These are phyloP conservation scores for Actinostola sp. DNA, from an alignment of 92 coral and sea anemone genomes.

Conservation along the genomic window DNA sequence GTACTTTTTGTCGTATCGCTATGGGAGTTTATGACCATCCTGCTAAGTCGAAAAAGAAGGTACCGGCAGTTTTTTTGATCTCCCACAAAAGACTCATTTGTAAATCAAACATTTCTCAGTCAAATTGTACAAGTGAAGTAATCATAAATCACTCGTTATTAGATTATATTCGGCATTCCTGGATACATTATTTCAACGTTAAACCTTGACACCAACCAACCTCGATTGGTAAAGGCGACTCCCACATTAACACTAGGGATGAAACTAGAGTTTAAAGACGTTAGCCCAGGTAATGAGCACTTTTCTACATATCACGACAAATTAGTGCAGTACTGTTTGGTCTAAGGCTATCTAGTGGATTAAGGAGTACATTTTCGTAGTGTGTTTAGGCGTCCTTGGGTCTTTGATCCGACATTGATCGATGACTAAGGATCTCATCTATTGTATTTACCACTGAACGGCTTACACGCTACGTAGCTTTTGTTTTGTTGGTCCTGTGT, in stretches of 20 bases:
- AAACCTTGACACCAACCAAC: not conserved
- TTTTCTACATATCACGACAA: not conserved
- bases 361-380: not conserved
- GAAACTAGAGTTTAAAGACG: not conserved
- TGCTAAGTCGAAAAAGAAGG: too few relatives aligned
- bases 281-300: not conserved
- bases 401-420: conserved; percentile 23
- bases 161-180: conserved; percentile 14
- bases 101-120: not conserved
- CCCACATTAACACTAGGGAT: not conserved
- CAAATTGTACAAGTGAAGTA: conserved; percentile 2
- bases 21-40: too few relatives aligned
- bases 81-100: too few relatives aligned
- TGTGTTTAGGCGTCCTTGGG: conserved; percentile 9
- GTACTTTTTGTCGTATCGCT: too few relatives aligned
- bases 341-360: not conserved
- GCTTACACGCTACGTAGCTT: not conserved
- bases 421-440: conserved; percentile 1
- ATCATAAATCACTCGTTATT: conserved; percentile 34
- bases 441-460: not conserved
- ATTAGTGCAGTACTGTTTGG: not conserved
- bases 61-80: too few relatives aligned
- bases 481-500: not conserved
- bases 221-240: not conserved
- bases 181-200: not conserved